Evolutionary conservation across 1,140 invertebrate genomes (phyloP).

Genomic region (Formica selysi): DNA sequence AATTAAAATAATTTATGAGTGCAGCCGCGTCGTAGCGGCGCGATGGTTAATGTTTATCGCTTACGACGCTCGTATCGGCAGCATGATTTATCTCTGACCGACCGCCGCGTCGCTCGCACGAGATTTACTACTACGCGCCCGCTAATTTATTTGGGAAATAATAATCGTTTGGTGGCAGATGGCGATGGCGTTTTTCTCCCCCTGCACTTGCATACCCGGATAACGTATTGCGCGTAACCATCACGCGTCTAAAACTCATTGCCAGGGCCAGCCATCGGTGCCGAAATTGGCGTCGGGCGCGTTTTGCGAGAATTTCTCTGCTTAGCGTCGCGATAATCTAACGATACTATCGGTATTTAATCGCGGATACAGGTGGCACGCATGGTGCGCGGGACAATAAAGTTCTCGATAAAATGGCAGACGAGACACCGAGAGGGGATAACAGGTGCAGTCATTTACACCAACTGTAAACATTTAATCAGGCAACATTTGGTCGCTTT

Average conservation of each 20-base stretch:
- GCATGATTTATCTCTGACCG: conserved; percentile 50
- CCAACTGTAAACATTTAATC: conserved; percentile 64
- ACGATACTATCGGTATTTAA: conserved; percentile 45
- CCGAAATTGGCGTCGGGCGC: neutral
- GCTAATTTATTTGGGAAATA: conserved; percentile 60
- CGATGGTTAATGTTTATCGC: conserved; percentile 58
- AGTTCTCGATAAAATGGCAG: conserved; percentile 46
- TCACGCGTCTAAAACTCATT: conserved; percentile 36
- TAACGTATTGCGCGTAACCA: conserved; percentile 41
- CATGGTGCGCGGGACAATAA: conserved; percentile 36
- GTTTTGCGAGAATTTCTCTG: conserved; percentile 25
- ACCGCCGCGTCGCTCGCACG: conserved; percentile 35
- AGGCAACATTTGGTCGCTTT: conserved; percentile 56
- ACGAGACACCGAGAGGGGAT: neutral
- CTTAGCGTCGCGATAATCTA: conserved; percentile 33
- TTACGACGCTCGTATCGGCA: conserved; percentile 58
- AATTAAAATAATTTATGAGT: conserved; percentile 59
- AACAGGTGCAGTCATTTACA: conserved; percentile 58
- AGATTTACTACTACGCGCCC: conserved; percentile 53
- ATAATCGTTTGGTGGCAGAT: conserved; percentile 60
- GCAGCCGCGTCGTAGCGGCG: conserved; percentile 25
- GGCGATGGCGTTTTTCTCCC: conserved; percentile 49
- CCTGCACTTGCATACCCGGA: conserved; percentile 7
- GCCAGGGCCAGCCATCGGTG: neutral
- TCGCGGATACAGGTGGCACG: conserved; percentile 34